Evolutionary conservation across 2,888 invertebrate genomes (phyloP).

Genomic region (Athrips mouffetella): DNA sequence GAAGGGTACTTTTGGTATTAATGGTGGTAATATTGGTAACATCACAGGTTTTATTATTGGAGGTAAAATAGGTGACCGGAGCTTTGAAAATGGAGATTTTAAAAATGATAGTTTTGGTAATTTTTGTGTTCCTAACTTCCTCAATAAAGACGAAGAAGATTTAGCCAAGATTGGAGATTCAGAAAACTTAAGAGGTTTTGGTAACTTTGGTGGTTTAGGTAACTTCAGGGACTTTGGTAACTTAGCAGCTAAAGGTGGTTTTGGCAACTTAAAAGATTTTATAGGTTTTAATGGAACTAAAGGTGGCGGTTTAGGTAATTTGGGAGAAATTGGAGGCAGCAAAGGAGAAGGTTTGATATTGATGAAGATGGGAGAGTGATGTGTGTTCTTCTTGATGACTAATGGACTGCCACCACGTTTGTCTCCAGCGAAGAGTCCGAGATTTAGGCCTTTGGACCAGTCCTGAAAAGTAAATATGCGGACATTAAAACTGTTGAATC

Average conservation of each 20-base stretch:
- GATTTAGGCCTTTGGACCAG: conserved; percentile 26
- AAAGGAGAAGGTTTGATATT: conserved; percentile 35
- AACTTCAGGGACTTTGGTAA: conserved; percentile 28
- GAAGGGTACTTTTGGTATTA: conserved; percentile 23
- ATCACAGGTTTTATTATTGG: background rate
- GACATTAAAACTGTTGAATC: too few species aligned
- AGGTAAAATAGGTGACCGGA: conserved; percentile 3
- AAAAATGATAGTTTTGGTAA: conserved; percentile 27
- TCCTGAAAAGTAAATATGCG: background rate
- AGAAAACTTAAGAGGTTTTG: conserved; percentile 25
- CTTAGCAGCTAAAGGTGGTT: background rate
- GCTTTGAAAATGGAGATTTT: conserved; percentile 25
- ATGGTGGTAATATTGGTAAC: conserved; percentile 21
- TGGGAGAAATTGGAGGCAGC: conserved; percentile 26
- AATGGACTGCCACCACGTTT: conserved; percentile 39
- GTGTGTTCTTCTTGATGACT: conserved; percentile 38
- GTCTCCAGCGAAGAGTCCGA: conserved; percentile 48
- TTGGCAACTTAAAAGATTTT: conserved; percentile 13
- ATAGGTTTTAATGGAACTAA: conserved; percentile 25
- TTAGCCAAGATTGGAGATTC: conserved; percentile 15
- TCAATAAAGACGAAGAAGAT: background rate
- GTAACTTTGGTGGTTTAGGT: conserved; percentile 29
- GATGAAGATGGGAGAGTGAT: conserved; percentile 44
- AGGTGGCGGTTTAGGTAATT: conserved; percentile 31
- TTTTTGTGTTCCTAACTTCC: conserved; percentile 25